A percentile compares a stretch with the other conserved stretches of the same genome.
Evolutionary conservation across 2,113 vertebrate species (phyloP).

Genomic region (Rhegmatorhina hoffmannsi): DNA sequence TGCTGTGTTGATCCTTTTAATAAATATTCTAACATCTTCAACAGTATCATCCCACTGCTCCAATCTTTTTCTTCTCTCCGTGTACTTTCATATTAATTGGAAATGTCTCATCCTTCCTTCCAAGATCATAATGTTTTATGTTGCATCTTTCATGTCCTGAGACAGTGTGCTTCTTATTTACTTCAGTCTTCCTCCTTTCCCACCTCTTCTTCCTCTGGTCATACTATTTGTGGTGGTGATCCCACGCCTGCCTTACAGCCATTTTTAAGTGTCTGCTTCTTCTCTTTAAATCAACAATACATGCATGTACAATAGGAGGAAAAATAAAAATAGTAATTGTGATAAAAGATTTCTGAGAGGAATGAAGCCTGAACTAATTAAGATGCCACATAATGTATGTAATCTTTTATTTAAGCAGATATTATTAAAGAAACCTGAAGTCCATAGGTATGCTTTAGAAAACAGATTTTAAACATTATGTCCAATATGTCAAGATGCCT

Average conservation of each 20-base stretch:
- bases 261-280: neutral
- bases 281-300: neutral
- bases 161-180: neutral
- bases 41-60: neutral
- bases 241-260: neutral
- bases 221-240: neutral
- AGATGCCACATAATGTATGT: neutral
- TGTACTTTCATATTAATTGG: neutral
- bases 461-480: neutral
- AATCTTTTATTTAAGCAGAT: neutral
- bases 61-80: neutral
- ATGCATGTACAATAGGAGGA: neutral
- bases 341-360: neutral
- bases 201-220: neutral
- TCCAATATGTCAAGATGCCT: neutral
- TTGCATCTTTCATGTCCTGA: neutral
- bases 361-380: neutral
- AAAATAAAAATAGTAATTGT: neutral
- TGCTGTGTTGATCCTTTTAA: conserved; percentile 30
- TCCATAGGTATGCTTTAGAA: neutral
- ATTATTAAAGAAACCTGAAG: neutral
- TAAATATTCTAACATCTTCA: conserved; percentile 33
- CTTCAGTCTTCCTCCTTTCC: neutral
- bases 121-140: neutral
- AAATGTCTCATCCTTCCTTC: conserved; percentile 6